A percentile compares a stretch with the other conserved stretches of the same genome.
phyloP scores from a whole-genome alignment of 2,113 vertebrate species.

The Cynopterus brachyotis region DNA sequence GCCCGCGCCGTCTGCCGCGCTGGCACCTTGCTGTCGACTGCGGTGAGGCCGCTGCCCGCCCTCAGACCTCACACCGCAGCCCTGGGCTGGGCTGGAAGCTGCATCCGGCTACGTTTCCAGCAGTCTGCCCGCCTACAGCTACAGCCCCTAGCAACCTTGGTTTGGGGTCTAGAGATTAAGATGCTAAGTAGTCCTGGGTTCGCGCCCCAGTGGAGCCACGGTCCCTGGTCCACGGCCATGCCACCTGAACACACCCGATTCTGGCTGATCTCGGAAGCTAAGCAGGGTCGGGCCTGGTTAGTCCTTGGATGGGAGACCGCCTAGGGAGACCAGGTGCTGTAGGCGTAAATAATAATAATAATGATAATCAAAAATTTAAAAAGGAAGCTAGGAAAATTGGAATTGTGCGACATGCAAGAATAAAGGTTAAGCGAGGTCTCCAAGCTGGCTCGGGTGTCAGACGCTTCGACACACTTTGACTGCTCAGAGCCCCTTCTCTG shows the following conservation, averaged over 20 bases:
- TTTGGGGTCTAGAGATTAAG: not conserved
- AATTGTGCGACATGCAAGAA: not conserved
- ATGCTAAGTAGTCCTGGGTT: not conserved
- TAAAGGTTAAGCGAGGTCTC: not conserved
- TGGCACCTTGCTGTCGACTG: not conserved
- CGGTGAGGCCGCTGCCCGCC: constrained; percentile 3
- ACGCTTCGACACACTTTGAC: not conserved
- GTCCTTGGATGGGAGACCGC: too few relatives aligned
- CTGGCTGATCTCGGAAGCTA: too few relatives aligned
- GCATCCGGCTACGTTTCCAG: not conserved
- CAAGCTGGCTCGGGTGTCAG: not conserved
- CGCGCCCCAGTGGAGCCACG: too few relatives aligned
- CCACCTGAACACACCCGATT: too few relatives aligned
- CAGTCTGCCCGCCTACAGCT: not conserved
- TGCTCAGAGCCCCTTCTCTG: not conserved
- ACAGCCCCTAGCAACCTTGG: not conserved
- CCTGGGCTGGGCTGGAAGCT: not conserved
- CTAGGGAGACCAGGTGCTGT: too few relatives aligned
- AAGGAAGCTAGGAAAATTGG: not conserved
- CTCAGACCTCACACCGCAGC: not conserved
- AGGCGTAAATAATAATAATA: too few relatives aligned
- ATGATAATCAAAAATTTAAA: too few relatives aligned
- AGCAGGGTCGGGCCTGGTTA: too few relatives aligned
- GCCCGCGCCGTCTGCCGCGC: not conserved
- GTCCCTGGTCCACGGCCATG: too few relatives aligned